phyloP scores from a whole-genome alignment of 2,797 vertebrate genomes.

The Atherinosoma microstoma region DNA sequence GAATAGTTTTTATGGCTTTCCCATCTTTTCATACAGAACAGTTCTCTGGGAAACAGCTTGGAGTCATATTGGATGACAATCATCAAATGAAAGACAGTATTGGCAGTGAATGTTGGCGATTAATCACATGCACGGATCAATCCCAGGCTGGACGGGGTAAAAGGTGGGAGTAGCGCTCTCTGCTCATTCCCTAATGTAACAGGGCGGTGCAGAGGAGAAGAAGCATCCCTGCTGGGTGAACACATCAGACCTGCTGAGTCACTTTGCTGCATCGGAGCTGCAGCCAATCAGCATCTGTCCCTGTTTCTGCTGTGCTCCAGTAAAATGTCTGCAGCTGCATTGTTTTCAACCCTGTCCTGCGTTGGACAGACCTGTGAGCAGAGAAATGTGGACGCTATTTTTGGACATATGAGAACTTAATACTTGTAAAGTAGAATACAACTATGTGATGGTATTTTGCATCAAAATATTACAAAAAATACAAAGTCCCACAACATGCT shows the following conservation, averaged over 20 bases:
- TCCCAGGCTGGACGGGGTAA: not conserved
- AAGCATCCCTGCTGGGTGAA: conserved; percentile 22
- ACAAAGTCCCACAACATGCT: conserved; percentile 23
- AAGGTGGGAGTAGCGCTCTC: conserved; percentile 24
- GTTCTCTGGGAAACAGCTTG: not conserved
- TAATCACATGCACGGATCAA: not conserved
- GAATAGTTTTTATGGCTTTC: not conserved
- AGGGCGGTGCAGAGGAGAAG: not conserved
- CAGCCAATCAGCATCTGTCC: conserved; percentile 54
- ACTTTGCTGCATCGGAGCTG: conserved; percentile 67
- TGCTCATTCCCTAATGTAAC: conserved; percentile 44
- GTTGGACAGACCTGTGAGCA: not conserved
- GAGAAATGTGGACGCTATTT: not conserved
- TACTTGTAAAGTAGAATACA: conserved; percentile 6
- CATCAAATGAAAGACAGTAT: not conserved
- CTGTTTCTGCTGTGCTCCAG: not conserved
- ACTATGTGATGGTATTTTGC: conserved; percentile 38
- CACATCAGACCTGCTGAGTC: conserved; percentile 65
- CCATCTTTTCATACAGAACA: not conserved
- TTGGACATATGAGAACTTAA: not conserved
- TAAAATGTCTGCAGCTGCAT: not conserved
- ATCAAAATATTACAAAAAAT: conserved; percentile 49
- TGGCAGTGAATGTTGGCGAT: not conserved
- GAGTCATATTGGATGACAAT: not conserved
- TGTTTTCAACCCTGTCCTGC: conserved; percentile 16